phyloP scores from a whole-genome alignment of 2,888 invertebrate genomes.

The Masnerella sp. region DNA sequence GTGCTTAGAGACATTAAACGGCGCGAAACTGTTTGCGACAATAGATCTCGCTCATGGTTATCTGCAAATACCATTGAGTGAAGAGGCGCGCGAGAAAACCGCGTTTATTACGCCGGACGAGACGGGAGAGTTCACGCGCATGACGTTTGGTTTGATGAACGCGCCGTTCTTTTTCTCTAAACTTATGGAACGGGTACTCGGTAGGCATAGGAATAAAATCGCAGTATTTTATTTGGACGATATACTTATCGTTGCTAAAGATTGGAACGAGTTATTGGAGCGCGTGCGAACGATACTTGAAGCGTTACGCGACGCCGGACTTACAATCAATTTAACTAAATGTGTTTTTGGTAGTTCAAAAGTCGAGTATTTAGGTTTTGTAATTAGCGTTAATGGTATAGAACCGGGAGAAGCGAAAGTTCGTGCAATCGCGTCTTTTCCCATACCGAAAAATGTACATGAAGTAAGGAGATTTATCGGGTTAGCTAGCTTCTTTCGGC shows the following conservation, averaged over 20 bases:
- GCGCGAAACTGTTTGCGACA: constrained; percentile 16
- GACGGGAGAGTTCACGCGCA: constrained; percentile 19
- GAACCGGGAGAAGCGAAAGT: constrained; percentile 59
- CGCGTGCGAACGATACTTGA: background rate
- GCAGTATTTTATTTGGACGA: constrained; percentile 36
- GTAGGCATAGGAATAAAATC: constrained; percentile 3
- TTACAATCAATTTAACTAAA: constrained; percentile 65
- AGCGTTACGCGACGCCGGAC: constrained; percentile 2
- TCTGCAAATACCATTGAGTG: background rate
- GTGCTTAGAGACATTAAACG: constrained; percentile 6
- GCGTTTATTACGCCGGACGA: too few species aligned
- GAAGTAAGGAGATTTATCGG: constrained; percentile 54
- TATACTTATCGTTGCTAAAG: constrained; percentile 13
- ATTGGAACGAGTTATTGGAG: constrained; percentile 32
- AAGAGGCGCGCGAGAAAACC: background rate
- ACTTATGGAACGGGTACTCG: constrained; percentile 36
- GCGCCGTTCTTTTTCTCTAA: constrained; percentile 63
- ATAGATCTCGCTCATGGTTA: background rate
- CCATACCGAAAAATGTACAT: constrained; percentile 50
- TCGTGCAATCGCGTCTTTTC: constrained; percentile 56
- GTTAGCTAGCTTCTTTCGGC: constrained; percentile 50
- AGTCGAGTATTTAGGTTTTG: constrained; percentile 67
- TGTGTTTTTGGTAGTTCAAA: constrained; percentile 62
- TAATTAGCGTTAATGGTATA: constrained; percentile 35
- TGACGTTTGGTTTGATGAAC: constrained; percentile 67